Conservation (phyloP, 2,113 vertebrate genomes). For the Poecile atricapillus region DNA sequence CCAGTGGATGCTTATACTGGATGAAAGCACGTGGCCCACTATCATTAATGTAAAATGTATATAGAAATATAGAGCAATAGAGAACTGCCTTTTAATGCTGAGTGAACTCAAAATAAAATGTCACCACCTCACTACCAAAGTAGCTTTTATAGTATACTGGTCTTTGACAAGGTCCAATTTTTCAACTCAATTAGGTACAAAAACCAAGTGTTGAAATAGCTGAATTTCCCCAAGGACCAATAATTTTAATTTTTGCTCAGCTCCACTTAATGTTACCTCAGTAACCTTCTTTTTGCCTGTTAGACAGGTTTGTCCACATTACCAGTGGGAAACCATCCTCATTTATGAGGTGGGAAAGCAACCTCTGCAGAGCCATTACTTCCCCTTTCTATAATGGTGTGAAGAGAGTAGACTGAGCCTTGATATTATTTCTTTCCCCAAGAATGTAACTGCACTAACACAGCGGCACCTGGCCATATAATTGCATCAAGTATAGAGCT, state of each 20-base stretch:
- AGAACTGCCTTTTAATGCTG: not conserved
- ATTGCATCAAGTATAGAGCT: not conserved
- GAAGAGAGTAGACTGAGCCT: not conserved
- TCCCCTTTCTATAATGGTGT: conserved; percentile 6
- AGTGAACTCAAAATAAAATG: not conserved
- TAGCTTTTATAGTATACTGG: not conserved
- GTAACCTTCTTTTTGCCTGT: not conserved
- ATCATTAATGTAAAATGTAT: not conserved
- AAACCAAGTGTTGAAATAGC: conserved; percentile 21
- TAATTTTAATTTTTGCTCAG: conserved; percentile 36
- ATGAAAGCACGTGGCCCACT: not conserved
- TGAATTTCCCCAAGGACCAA: conserved; percentile 13
- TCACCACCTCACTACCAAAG: not conserved
- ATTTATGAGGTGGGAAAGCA: conserved; percentile 58
- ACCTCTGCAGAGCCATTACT: conserved; percentile 51
- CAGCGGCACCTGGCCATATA: conserved; percentile 6
- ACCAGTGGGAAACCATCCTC: conserved; percentile 31
- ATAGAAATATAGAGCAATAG: not conserved
- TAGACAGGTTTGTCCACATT: not conserved
- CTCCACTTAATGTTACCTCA: not conserved
- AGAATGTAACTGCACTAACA: not conserved
- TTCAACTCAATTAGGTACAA: conserved; percentile 42
- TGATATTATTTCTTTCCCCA: conserved; percentile 18
- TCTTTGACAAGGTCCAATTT: conserved; percentile 13
- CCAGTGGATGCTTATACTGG: not conserved